Percentiles rank a stretch among this genome's conserved stretches.
Evolutionary conservation across 2,797 vertebrate genomes (phyloP).

Genomic region (Centropyge bicolor): DNA sequence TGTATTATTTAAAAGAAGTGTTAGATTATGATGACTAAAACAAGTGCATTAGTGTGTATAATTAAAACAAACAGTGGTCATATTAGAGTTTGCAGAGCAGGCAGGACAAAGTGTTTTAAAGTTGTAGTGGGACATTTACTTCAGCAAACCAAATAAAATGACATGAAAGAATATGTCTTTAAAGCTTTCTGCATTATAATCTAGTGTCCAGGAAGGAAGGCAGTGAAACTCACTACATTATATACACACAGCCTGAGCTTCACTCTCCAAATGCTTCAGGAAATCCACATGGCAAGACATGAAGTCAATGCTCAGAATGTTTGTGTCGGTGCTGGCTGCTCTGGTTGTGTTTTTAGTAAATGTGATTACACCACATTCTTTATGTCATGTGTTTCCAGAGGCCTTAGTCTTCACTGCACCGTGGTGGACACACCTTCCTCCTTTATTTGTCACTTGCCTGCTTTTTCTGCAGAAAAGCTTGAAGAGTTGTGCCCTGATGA

Average conservation of each 20-base stretch:
- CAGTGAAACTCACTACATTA: neutral
- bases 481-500: slow-evolving; percentile 40
- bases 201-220: neutral
- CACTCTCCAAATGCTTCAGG: neutral
- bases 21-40: neutral
- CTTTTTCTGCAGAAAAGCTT: slow-evolving; percentile 46
- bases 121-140: neutral
- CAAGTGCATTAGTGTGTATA: neutral
- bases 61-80: neutral
- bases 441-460: slow-evolving; percentile 8
- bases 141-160: neutral
- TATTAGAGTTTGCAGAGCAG: neutral
- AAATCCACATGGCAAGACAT: slow-evolving; percentile 1
- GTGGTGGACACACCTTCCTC: slow-evolving; percentile 9
- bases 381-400: slow-evolving; percentile 10
- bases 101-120: neutral
- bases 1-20: neutral
- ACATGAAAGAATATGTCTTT: neutral
- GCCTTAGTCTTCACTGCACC: neutral
- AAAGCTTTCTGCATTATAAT: neutral
- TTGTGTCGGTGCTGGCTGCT: neutral
- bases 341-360: neutral
- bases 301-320: neutral
- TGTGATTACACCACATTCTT: slow-evolving; percentile 19
- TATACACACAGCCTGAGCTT: slow-evolving; percentile 1